These are phyloP conservation scores for Macrosteles quadrilineatus DNA, from an alignment of 1,140 invertebrate species.

Conservation along the genomic window DNA sequence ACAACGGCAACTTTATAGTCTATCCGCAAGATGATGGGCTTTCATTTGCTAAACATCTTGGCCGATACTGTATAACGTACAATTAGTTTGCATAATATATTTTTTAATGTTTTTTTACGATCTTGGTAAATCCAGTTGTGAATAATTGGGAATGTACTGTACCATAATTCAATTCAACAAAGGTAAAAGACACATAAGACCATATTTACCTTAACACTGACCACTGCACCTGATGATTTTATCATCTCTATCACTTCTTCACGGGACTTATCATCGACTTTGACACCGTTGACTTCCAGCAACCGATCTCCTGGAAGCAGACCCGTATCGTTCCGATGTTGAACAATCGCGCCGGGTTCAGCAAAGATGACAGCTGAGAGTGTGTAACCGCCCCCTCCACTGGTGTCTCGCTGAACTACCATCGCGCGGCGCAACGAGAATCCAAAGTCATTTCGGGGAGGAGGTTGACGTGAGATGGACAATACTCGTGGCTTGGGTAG, in stretches of 20 bases:
- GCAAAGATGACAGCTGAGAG: conserved; percentile 82
- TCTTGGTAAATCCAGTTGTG: no score
- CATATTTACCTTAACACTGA: conserved; percentile 82
- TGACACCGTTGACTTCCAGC: conserved; percentile 85
- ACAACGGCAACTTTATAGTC: no score
- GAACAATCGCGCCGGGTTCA: conserved; percentile 80
- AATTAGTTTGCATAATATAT: no score
- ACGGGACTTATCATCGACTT: conserved; percentile 79
- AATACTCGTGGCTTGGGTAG: conserved; percentile 75
- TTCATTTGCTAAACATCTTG: no score
- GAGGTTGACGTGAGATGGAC: conserved; percentile 77
- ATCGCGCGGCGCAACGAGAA: conserved; percentile 89
- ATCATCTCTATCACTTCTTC: conserved; percentile 95
- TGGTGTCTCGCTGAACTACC: conserved; percentile 61
- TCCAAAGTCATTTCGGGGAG: conserved; percentile 88
- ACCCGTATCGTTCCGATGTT: conserved; percentile 76
- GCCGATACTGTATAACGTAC: no score
- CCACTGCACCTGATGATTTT: conserved; percentile 76
- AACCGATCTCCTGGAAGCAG: conserved; percentile 90
- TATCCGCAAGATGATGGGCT: no score
- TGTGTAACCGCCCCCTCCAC: conserved; percentile 31
- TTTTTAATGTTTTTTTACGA: no score
- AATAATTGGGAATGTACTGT: no score
- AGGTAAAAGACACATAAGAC: no score
- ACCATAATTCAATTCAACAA: no score